Evolutionary conservation across 2,797 vertebrate genomes (phyloP).

Genomic region (Lepilemur septentrionalis): DNA sequence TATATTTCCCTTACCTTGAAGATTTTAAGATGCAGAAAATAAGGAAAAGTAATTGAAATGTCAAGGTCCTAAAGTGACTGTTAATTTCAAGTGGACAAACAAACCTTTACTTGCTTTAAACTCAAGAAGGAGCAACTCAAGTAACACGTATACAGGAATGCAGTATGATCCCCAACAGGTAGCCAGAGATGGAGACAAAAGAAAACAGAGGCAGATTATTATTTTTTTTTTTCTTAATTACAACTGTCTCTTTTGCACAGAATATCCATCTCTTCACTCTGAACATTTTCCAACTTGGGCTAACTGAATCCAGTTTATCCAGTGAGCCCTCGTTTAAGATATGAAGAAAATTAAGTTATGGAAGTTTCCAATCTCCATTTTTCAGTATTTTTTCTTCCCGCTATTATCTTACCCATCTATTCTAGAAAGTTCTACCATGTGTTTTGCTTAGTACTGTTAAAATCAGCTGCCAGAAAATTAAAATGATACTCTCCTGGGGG

Average conservation of each 20-base stretch:
- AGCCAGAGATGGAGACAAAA: not conserved
- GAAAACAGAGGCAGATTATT: accelerated
- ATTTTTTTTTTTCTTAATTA: not conserved
- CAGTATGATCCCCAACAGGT: not conserved
- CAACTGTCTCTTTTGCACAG: not conserved
- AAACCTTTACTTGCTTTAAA: not conserved
- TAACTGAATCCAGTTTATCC: not conserved
- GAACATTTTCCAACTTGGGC: not conserved
- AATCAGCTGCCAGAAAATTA: not conserved
- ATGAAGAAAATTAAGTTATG: not conserved
- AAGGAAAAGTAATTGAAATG: not conserved
- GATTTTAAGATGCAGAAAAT: constrained; percentile 29
- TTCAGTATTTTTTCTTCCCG: not conserved
- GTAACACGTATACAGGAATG: not conserved
- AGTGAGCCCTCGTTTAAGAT: not conserved
- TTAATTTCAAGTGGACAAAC: not conserved
- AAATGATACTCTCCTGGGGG: not conserved
- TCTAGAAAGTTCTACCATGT: not conserved
- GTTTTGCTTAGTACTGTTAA: not conserved
- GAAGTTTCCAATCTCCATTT: not conserved
- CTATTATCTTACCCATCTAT: not conserved
- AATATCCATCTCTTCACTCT: not conserved
- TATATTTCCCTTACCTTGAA: not conserved
- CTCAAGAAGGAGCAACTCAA: not conserved
- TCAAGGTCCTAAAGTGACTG: not conserved